A percentile compares a stretch with the other conserved stretches of the same genome.
Conservation (phyloP, 2,888 invertebrate genomes). For the Dryobota labecula region DNA sequence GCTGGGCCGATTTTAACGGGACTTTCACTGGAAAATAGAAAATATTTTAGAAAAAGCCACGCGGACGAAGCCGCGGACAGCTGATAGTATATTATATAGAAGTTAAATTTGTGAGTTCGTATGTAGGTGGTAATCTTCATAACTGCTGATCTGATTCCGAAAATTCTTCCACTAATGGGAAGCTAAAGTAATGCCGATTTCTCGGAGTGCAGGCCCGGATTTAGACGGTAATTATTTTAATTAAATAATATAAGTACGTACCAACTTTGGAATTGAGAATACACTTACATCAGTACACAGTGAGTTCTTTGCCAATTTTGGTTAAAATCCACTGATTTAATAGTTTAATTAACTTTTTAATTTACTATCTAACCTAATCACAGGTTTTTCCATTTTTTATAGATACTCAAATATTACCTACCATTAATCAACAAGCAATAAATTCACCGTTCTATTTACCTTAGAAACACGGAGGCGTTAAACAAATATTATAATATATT, state of each 20-base stretch:
- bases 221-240: background rate
- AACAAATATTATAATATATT: slow-evolving; percentile 50
- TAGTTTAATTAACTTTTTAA: background rate
- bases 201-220: slow-evolving; percentile 30
- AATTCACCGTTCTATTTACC: slow-evolving; percentile 19
- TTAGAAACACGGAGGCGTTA: slow-evolving; percentile 34
- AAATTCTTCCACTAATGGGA: background rate
- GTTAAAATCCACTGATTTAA: background rate
- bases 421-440: slow-evolving; percentile 13
- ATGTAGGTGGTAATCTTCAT: too few relatives aligned
- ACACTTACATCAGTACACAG: too few relatives aligned
- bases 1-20: too few relatives aligned
- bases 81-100: too few relatives aligned
- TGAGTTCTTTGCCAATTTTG: background rate
- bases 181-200: background rate
- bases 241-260: background rate
- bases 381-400: background rate
- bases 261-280: background rate
- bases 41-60: too few relatives aligned
- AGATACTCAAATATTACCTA: slow-evolving; percentile 12
- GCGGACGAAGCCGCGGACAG: too few relatives aligned
- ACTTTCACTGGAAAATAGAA: too few relatives aligned
- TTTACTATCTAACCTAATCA: background rate
- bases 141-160: background rate
- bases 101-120: background rate